Base-by-base conservation (phyloP, 2,888 invertebrate genomes). In the Psylliodes chrysocephalus region DNA sequence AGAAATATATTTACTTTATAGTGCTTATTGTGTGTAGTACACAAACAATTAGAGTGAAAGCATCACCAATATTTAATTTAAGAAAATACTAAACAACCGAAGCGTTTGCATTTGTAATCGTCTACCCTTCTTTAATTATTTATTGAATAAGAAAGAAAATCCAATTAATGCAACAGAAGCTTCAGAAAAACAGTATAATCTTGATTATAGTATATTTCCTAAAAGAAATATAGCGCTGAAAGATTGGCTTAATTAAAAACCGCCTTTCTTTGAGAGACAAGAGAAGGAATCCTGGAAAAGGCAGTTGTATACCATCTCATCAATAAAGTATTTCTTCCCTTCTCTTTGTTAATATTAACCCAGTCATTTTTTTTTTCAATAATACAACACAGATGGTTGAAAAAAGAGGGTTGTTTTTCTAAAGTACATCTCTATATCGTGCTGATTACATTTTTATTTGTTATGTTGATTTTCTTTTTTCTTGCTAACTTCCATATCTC, bases 221-320 rank as follows among this genome's bases (percentile, higher is more conserved):
- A 25, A 25, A 30, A 49, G 14, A 10, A 47, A 28, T 28, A 28
- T 25, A 28, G 49, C 17, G 28, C n/a, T 46, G 30, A 49, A 14
- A 28, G 14, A 28, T 49, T 49, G 6, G 25, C 14, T 49, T 49
- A 49, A 49, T 49, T 49, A 49, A 49, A 47, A 49, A 49, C 42
- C 8, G 14, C 14, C 14, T 12, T 49, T 49, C 49, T 25, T 49
- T 28, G 46, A 46, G 46, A 19, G 22, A 46, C 8, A 46, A 46
- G 46, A n/a, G 8, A 22, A 12, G 22, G 46, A 46, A 22, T 25
- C 12, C 14, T 22, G 10, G 6, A 12, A 46, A 46, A 22, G 22
- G 46, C 12, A 22, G 12, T 25, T 46, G 4, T 46, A 46, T 8
- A 6, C 25, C 19, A 35, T 35, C 35, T 14, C 14, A 35, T 30